phyloP scores from a whole-genome alignment of 2,888 invertebrate species.

The Halictus ligatus region DNA sequence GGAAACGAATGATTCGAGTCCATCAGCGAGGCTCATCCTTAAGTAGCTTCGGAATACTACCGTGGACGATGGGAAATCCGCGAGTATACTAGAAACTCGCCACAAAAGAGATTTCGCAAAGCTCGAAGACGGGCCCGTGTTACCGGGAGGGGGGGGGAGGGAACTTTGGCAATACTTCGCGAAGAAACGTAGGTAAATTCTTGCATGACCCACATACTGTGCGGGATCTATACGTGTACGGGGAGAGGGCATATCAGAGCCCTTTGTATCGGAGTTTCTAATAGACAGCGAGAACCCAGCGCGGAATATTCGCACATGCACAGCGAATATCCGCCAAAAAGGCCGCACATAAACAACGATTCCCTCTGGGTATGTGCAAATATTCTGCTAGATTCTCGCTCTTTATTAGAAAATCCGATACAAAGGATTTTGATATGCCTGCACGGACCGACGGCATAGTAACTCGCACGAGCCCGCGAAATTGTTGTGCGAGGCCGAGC shows the following conservation, averaged over 20 bases:
- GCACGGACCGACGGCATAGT: background rate
- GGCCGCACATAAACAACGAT: constrained; percentile 9
- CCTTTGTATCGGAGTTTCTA: constrained; percentile 8
- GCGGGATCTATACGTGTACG: background rate
- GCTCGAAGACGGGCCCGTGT: background rate
- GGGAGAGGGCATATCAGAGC: background rate
- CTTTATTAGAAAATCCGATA: constrained; percentile 7
- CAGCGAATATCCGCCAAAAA: constrained; percentile 8
- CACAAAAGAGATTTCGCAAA: background rate
- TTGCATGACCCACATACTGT: background rate
- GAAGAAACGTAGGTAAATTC: constrained; percentile 6
- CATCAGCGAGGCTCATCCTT: too few relatives aligned
- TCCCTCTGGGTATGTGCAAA: constrained; percentile 7
- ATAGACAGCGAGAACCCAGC: background rate
- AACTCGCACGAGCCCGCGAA: background rate
- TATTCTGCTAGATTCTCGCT: background rate
- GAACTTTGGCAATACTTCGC: background rate
- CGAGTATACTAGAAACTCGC: background rate
- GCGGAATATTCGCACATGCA: constrained; percentile 10
- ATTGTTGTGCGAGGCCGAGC: background rate
- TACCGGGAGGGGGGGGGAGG: background rate
- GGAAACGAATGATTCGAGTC: too few relatives aligned
- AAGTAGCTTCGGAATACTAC: too few relatives aligned
- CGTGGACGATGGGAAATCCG: too few relatives aligned
- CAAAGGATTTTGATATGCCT: constrained; percentile 8